Percentiles rank a stretch among this genome's conserved stretches.
Evolutionary conservation across 2,888 invertebrate species (phyloP).

Genomic region (Vannuccia rotundouncinata): DNA sequence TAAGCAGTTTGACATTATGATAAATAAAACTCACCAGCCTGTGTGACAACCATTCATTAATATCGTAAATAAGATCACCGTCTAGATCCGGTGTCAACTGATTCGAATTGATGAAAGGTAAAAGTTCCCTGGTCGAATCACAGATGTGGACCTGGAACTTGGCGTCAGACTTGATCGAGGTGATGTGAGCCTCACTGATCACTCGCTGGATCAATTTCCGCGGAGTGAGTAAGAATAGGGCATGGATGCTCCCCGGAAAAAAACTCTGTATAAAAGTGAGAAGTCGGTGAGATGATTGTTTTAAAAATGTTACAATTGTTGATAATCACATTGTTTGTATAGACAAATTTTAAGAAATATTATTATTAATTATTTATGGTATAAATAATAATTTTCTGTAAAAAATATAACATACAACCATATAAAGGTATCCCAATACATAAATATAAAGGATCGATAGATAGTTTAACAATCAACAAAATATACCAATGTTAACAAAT

Average conservation of each 20-base stretch:
- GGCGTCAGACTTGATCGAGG: background rate
- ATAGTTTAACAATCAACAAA: too few relatives aligned
- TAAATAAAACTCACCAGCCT: background rate
- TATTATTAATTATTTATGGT: too few relatives aligned
- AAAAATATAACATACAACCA: too few relatives aligned
- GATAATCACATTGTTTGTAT: too few relatives aligned
- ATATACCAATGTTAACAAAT: too few relatives aligned
- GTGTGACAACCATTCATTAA: background rate
- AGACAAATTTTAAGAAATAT: too few relatives aligned
- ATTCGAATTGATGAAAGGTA: background rate
- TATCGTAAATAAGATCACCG: background rate
- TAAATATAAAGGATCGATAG: too few relatives aligned
- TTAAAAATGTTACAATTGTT: too few relatives aligned
- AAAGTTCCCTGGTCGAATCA: background rate
- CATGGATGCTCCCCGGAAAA: background rate
- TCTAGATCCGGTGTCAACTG: background rate
- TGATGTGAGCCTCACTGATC: background rate
- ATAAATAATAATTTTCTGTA: too few relatives aligned
- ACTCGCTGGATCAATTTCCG: background rate
- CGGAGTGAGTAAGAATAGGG: background rate
- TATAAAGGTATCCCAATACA: too few relatives aligned
- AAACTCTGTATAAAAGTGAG: background rate
- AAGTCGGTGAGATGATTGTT: too few relatives aligned
- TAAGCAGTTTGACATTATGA: background rate
- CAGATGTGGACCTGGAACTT: background rate